These are phyloP conservation scores for Haliclona indistincta DNA, from an alignment of 37 sponge, comb jelly and placozoan genomes.

Conservation along the genomic window DNA sequence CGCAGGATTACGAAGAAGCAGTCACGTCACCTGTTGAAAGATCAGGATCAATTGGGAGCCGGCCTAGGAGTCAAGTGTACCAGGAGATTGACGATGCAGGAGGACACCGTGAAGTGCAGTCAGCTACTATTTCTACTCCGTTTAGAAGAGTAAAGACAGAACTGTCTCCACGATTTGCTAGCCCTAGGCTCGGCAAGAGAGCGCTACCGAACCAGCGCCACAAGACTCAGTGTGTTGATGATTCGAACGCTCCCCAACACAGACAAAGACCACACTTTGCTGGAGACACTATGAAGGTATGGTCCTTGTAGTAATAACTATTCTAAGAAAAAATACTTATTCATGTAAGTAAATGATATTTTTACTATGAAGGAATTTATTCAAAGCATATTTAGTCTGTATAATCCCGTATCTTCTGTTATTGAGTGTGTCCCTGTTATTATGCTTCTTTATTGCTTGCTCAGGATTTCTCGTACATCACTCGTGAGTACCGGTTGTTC, in stretches of 20 bases:
- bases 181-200: conserved; percentile 49
- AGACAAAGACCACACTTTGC: conserved; percentile 45
- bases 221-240: conserved; percentile 19
- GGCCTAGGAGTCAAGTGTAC: not conserved
- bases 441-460: not conserved
- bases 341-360: not conserved
- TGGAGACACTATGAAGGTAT: conserved; percentile 52
- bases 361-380: not conserved
- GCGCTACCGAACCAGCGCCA: conserved; percentile 26
- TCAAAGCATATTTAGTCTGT: not conserved
- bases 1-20: conserved; percentile 27
- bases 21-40: not conserved
- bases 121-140: not conserved
- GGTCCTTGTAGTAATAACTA: not conserved
- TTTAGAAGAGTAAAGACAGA: not conserved
- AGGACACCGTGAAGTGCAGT: not conserved
- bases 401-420: not conserved
- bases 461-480: conserved; percentile 49
- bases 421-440: not conserved
- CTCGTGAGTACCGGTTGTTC: conserved; percentile 50
- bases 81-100: not conserved
- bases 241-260: conserved; percentile 21
- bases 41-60: not conserved
- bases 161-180: not conserved
- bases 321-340: not conserved